Conservation (phyloP, 2,797 vertebrate genomes). For the Podargus strigoides region DNA sequence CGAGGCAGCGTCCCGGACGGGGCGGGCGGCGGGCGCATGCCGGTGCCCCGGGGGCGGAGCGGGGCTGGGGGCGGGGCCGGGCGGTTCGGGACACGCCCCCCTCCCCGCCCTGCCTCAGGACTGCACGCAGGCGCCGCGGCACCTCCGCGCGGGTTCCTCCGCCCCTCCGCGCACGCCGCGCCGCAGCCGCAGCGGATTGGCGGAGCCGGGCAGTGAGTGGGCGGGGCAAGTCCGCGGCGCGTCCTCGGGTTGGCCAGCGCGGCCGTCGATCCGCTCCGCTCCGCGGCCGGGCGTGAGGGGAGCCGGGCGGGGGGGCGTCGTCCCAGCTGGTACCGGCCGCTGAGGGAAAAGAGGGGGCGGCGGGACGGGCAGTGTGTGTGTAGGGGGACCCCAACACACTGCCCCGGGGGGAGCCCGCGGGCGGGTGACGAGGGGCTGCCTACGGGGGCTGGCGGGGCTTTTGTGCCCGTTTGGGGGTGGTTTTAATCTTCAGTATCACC, state of each 20-base stretch:
- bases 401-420: too few species aligned
- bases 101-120: neutral
- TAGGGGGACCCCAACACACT: neutral
- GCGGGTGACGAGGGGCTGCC: rapidly evolving
- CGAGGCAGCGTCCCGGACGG: neutral
- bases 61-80: neutral
- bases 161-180: neutral
- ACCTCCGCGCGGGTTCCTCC: neutral
- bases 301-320: too few species aligned
- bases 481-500: too few species aligned
- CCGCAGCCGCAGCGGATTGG: neutral
- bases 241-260: neutral
- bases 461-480: rapidly evolving
- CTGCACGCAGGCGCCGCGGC: neutral
- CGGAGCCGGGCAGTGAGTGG: neutral
- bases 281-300: neutral
- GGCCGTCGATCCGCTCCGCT: neutral
- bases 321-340: too few species aligned
- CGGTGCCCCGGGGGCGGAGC: neutral
- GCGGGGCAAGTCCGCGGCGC: rapidly evolving
- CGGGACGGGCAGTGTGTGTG: rapidly evolving
- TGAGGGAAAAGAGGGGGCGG: neutral
- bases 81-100: neutral
- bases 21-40: neutral
- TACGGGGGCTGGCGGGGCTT: neutral